Percentiles rank a stretch among this genome's conserved stretches.
These are phyloP conservation scores for Chaetorhynchus papuensis DNA, from an alignment of 2,113 vertebrate genomes.

Conservation along the genomic window DNA sequence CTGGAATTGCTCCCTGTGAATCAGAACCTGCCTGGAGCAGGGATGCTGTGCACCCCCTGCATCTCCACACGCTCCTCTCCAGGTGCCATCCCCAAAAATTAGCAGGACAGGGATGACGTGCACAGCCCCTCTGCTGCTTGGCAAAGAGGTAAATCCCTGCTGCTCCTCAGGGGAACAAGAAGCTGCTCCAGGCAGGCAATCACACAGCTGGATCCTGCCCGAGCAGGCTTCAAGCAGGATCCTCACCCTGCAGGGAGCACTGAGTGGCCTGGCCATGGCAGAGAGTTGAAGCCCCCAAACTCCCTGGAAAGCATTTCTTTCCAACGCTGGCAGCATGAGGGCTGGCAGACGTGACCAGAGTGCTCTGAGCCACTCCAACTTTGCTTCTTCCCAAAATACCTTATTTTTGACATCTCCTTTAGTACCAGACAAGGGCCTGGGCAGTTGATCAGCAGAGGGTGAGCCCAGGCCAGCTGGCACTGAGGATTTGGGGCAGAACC, in stretches of 20 bases:
- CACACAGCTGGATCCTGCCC: neutral
- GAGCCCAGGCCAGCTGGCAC: neutral
- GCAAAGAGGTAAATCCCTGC: neutral
- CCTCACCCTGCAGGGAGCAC: neutral
- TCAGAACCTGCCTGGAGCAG: neutral
- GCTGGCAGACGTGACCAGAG: neutral
- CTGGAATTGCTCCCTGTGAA: neutral
- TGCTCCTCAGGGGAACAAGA: neutral
- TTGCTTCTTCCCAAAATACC: neutral
- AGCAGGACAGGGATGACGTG: neutral
- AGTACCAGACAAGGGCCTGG: neutral
- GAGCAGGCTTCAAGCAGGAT: neutral
- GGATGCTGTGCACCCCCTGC: neutral
- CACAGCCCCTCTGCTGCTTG: neutral
- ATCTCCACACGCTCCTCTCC: neutral
- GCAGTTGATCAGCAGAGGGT: neutral
- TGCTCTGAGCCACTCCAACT: neutral
- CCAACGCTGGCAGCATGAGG: fast-evolving
- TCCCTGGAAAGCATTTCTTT: neutral
- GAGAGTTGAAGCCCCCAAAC: neutral
- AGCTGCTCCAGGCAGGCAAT: neutral
- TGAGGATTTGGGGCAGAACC: neutral
- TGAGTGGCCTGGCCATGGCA: neutral
- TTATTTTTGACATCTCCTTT: neutral
- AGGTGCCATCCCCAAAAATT: neutral